Evolutionary conservation across 2,113 vertebrate genomes (phyloP), one percentile per base, ranked within the genome.

Genomic region (Phasianus colchicus): DNA sequence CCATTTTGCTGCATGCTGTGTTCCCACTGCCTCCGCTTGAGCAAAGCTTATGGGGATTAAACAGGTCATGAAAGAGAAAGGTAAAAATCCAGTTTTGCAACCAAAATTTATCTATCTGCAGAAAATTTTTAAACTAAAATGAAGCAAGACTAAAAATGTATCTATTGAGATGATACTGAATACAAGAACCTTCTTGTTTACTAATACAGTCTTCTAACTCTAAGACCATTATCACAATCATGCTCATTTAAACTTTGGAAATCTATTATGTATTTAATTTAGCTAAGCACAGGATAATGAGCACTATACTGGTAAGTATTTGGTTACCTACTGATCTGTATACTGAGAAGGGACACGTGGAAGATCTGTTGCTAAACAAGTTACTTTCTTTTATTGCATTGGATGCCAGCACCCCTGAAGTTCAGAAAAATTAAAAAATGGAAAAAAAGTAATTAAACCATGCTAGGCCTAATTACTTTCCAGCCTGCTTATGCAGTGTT

Each of bases 341-440:
- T 58, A 80, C 67, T 5, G 40, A 48, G 43, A 55, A 32, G 61
- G 27, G 47, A 90, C 15, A 85, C 80, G 83, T 11, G 36, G 58
- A 94, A 78, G 71, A 69, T 84, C 60, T 58, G 43, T 8, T 88
- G 50, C 90, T 86, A 79, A 83, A 88, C 86, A 92, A 91, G 94
- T 83, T 52, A 57, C 83, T 69, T 86, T 60, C 47, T 86, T 90
- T 87, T 47, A 25, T 83, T 80, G 70, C 45, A 24, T 10, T 57
- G 82, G 27, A 50, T 90, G 91, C 86, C 90, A 97, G 96, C 83
- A 96, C 93, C 89, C 95, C 96, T 94, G 96, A 98, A 97, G 97
- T 97, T 97, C 66, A 91, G 92, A 96, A 97, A 97, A 95, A 96
- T 96, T 95, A 94, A 96, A 97, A 97, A 95, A 91, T 86, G 15